Conservation (phyloP, 2,888 invertebrate genomes). For the Nymphalis c-album region DNA sequence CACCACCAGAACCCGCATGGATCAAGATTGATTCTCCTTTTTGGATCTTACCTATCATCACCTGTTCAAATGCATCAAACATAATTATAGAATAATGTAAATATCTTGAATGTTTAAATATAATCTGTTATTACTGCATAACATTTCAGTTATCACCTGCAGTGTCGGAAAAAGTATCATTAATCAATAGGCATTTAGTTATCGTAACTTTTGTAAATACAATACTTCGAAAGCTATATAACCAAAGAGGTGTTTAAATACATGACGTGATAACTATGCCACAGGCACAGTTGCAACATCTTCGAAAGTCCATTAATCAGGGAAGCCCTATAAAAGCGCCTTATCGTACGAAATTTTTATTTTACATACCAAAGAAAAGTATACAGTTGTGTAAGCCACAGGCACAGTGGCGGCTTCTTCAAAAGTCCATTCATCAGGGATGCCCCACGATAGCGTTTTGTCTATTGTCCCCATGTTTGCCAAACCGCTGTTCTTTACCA, state of each 20-base stretch:
- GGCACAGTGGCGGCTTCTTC: constrained; percentile 90
- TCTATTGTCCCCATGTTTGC: constrained; percentile 83
- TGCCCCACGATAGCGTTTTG: constrained; percentile 81
- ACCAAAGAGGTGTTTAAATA: too few species aligned
- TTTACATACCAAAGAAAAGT: constrained; percentile 72
- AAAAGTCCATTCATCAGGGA: constrained; percentile 87
- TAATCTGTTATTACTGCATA: too few species aligned
- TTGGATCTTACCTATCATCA: constrained; percentile 86
- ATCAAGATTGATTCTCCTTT: constrained; percentile 93
- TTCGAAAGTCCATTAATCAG: constrained; percentile 86
- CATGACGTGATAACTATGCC: constrained; percentile 73
- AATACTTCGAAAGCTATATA: too few species aligned
- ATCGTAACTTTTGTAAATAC: too few species aligned
- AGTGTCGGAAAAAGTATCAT: neutral
- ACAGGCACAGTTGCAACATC: constrained; percentile 90
- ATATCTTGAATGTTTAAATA: too few species aligned
- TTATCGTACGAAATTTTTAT: too few species aligned
- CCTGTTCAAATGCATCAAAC: too few species aligned
- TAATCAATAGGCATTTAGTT: neutral
- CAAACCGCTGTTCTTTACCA: constrained; percentile 81
- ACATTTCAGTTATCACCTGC: too few species aligned
- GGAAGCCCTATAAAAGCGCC: constrained; percentile 84
- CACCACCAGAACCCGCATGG: constrained; percentile 97
- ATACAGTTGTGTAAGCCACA: constrained; percentile 87
- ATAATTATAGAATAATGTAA: too few species aligned